A percentile compares a stretch with the other conserved stretches of the same genome.
Evolutionary conservation across 2,888 invertebrate genomes (phyloP).

Genomic region (Byasa hedistus): DNA sequence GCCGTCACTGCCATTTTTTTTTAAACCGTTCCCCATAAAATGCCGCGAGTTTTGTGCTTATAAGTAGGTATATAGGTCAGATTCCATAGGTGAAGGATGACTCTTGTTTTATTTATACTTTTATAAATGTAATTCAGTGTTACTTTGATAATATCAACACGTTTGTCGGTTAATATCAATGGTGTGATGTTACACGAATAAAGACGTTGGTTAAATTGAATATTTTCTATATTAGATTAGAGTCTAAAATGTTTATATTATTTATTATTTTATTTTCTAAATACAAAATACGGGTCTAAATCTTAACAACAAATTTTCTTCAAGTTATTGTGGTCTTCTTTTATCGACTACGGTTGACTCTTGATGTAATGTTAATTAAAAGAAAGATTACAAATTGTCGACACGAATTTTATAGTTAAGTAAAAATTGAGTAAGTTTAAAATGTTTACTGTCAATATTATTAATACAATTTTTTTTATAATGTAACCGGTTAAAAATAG

Average conservation of each 20-base stretch:
- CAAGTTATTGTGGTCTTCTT: too few species aligned
- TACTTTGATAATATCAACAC: background rate
- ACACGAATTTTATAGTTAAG: background rate
- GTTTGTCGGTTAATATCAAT: background rate
- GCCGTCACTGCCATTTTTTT: slow-evolving; percentile 20
- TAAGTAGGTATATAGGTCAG: slow-evolving; percentile 31
- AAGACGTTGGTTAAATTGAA: too few species aligned
- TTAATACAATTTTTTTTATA: too few species aligned
- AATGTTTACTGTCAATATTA: background rate
- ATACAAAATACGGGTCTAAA: too few species aligned
- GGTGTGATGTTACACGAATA: too few species aligned
- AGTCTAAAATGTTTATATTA: too few species aligned
- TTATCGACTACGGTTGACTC: too few species aligned
- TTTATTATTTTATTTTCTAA: too few species aligned
- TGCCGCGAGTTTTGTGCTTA: slow-evolving; percentile 24
- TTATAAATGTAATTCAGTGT: slow-evolving; percentile 12
- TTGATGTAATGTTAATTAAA: too few species aligned
- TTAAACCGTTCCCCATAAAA: slow-evolving; percentile 32
- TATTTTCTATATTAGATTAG: too few species aligned
- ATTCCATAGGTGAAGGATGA: slow-evolving; percentile 28
- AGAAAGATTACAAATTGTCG: too few species aligned
- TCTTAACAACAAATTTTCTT: too few species aligned
- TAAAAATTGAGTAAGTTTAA: background rate
- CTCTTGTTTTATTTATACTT: slow-evolving; percentile 9
- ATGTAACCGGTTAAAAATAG: background rate